Base-by-base conservation (phyloP, 2,113 vertebrate genomes). In the Fregetta grallaria region DNA sequence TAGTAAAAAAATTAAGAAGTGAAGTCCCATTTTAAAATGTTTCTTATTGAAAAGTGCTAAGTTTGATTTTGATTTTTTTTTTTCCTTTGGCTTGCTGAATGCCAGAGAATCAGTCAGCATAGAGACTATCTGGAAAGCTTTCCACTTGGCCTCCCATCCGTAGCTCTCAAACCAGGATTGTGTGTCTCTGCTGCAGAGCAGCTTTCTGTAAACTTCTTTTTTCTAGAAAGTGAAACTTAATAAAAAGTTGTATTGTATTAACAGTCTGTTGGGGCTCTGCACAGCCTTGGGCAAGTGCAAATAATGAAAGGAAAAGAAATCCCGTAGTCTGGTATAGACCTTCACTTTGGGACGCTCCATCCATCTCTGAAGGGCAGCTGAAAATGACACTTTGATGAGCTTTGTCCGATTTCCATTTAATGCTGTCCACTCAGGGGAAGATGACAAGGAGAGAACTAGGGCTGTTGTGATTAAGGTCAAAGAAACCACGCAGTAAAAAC, bases 1-100 rank as follows among this genome's bases (percentile, higher is more conserved):
- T 94, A 97, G 95, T 96, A 83, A 97, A 96, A 95, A 86, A 91
- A 83, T 59, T 78, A 95, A 96, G 85, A 95, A 86, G 92, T 83
- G 78, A 96, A 92, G 90, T 95, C 94, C 97, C 94, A 90, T 94
- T 97, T 96, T 22, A 96, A 97, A 85, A 75, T 85, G 61, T 91
- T 95, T 92, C 86, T 94, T 82, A 82, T 30, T 91, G 65, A 92
- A 92, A 94, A 96, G 73, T 89, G 59, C 74, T 89, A 85, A 86
- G 94, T 92, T 94, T 83, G 84, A 56, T 87, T 91, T 86, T 86
- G 15, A 36, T 65, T 20, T n/a, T 26, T 26, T 27, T 19, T 29
- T 26, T 53, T 30, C 27, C 82, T 66, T 91, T 85, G 91, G 86
- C 92, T 94, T 92, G 92, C 81, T 91, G 78, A 92, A 71, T 83